Evolutionary conservation across 2,113 vertebrate genomes (phyloP).

Genomic region (Notiomystis cincta): DNA sequence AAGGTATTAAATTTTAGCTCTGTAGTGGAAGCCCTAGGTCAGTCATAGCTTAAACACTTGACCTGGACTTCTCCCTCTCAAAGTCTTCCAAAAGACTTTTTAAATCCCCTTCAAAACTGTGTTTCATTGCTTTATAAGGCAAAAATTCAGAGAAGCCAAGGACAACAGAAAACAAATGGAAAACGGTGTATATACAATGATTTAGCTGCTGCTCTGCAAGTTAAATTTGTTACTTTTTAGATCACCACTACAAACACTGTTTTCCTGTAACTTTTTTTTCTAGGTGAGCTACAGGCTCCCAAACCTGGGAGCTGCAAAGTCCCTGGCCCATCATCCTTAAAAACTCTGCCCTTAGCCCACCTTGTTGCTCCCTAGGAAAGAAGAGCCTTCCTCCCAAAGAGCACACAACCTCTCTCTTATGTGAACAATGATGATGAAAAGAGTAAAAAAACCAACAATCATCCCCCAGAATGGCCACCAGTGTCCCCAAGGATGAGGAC

Average conservation of each 20-base stretch:
- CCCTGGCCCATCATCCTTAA: neutral
- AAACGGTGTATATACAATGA: neutral
- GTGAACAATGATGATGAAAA: fast-evolving
- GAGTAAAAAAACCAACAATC: neutral
- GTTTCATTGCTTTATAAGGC: neutral
- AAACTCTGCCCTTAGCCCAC: neutral
- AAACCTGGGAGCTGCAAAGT: neutral
- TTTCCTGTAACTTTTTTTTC: neutral
- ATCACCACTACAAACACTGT: neutral
- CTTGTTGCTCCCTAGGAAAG: neutral
- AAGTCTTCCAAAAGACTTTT: neutral
- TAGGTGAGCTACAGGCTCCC: neutral
- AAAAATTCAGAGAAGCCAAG: neutral
- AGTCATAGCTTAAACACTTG: neutral
- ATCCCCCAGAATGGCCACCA: neutral
- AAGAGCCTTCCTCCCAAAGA: neutral
- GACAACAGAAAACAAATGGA: neutral
- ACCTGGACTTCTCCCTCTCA: neutral
- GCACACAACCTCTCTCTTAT: neutral
- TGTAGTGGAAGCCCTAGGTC: neutral
- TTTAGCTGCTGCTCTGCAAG: neutral
- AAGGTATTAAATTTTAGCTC: neutral
- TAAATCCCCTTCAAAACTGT: neutral
- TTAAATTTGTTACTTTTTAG: neutral
- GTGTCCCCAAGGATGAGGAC: neutral